phyloP scores from a whole-genome alignment of 2,888 invertebrate species.

The Cosmorhoe ocellata region DNA sequence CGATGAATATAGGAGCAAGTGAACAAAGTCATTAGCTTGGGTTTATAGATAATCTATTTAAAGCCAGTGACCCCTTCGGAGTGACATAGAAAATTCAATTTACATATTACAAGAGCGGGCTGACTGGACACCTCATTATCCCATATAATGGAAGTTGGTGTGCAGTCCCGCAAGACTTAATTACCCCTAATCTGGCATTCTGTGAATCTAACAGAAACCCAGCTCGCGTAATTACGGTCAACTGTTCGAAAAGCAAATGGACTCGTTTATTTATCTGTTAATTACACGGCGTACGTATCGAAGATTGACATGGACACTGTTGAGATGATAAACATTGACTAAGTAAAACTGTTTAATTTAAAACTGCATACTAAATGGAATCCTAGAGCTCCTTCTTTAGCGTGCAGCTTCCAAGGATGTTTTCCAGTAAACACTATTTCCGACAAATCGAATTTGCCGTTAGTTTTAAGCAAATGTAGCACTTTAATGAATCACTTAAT shows the following conservation, averaged over 20 bases:
- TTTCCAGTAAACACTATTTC: too few relatives aligned
- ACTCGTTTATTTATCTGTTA: conserved; percentile 71
- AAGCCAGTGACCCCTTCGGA: conserved; percentile 51
- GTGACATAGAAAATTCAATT: conserved; percentile 71
- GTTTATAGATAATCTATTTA: conserved; percentile 36
- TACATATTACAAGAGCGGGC: conserved; percentile 70
- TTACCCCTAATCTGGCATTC: conserved; percentile 77
- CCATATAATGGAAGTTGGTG: conserved; percentile 70
- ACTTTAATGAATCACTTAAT: background rate
- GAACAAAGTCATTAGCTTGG: conserved; percentile 18
- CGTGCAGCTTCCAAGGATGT: too few relatives aligned
- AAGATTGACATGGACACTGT: conserved; percentile 6
- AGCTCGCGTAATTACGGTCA: conserved; percentile 69
- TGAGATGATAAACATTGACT: conserved; percentile 2
- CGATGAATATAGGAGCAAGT: background rate
- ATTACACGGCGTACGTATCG: conserved; percentile 42
- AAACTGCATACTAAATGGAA: too few relatives aligned
- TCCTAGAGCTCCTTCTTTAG: too few relatives aligned
- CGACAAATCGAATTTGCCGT: too few relatives aligned
- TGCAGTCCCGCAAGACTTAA: conserved; percentile 74
- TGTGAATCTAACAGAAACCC: conserved; percentile 69
- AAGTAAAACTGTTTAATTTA: too few relatives aligned
- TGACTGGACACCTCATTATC: conserved; percentile 79
- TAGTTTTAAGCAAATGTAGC: too few relatives aligned
- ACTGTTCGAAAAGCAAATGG: conserved; percentile 66